Evolutionary conservation across 2,888 invertebrate genomes (phyloP).

Genomic region (Buathra laborator): DNA sequence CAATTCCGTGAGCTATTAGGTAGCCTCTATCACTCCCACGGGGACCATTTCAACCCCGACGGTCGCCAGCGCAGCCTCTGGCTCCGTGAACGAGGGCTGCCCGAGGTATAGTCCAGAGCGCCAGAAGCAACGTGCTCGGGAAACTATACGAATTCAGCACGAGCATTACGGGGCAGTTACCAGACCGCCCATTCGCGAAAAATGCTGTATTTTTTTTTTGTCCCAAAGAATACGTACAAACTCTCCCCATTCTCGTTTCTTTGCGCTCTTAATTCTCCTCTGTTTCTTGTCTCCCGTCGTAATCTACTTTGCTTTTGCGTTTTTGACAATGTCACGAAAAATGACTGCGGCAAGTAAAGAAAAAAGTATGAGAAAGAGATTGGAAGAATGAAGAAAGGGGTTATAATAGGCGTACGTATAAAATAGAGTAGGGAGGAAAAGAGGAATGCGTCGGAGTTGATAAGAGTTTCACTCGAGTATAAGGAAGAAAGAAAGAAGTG

Average conservation of each 20-base stretch:
- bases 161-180: slow-evolving; percentile 80
- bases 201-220: slow-evolving; percentile 54
- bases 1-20: slow-evolving; percentile 90
- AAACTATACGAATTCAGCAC: slow-evolving; percentile 79
- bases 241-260: slow-evolving; percentile 23
- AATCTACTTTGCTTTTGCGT: slow-evolving; percentile 11
- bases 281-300: slow-evolving; percentile 21
- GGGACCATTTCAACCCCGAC: slow-evolving; percentile 84
- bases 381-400: slow-evolving; percentile 44
- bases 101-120: slow-evolving; percentile 60
- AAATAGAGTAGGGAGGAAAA: slow-evolving; percentile 43
- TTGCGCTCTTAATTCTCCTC: slow-evolving; percentile 43
- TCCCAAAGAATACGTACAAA: slow-evolving; percentile 56
- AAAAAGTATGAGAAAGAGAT: slow-evolving; percentile 29
- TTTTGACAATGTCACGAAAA: slow-evolving; percentile 36
- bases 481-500: slow-evolving; percentile 65
- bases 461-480: slow-evolving; percentile 75
- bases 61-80: slow-evolving; percentile 63
- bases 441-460: slow-evolving; percentile 77
- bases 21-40: slow-evolving; percentile 87
- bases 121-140: slow-evolving; percentile 71
- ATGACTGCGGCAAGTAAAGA: not conserved
- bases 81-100: slow-evolving; percentile 62
- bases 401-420: slow-evolving; percentile 19
- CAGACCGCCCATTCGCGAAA: slow-evolving; percentile 76